Conservation (phyloP, 2,888 invertebrate species). For the Galeopsomyia nigrocyanea region DNA sequence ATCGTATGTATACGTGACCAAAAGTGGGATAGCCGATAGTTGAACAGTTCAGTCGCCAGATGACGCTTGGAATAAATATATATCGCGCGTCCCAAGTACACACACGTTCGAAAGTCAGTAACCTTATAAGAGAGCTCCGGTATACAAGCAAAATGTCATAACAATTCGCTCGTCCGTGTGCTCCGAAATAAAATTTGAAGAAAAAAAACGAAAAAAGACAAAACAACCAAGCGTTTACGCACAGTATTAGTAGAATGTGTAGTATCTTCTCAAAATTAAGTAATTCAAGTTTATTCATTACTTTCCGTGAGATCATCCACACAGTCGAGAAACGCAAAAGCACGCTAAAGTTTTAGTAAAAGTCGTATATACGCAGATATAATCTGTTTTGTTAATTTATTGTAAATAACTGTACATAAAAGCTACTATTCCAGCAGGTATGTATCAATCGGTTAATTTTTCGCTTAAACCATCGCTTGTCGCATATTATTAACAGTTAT, state of each 20-base stretch:
- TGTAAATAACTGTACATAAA: conserved; percentile 13
- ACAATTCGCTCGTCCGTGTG: too few relatives aligned
- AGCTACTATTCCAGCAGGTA: conserved; percentile 12
- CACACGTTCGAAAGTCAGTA: conserved; percentile 29
- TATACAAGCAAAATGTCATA: not conserved
- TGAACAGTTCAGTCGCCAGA: conserved; percentile 13
- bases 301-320: conserved; percentile 24
- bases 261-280: conserved; percentile 3
- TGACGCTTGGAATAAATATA: conserved; percentile 30
- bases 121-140: conserved; percentile 14
- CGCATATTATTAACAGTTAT: too few relatives aligned
- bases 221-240: too few relatives aligned
- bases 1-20: not conserved
- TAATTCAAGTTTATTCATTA: conserved; percentile 10
- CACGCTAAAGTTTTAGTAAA: not conserved
- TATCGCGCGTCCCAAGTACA: conserved; percentile 1
- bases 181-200: too few relatives aligned
- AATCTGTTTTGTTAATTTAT: not conserved
- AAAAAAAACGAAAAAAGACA: too few relatives aligned
- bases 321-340: not conserved
- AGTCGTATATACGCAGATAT: not conserved
- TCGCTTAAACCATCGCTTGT: not conserved
- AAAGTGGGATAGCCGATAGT: too few relatives aligned
- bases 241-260: conserved; percentile 38
- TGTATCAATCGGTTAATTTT: not conserved